These are phyloP conservation scores for Lipophrys pholis DNA, from an alignment of 2,113 vertebrate species.

Conservation along the genomic window DNA sequence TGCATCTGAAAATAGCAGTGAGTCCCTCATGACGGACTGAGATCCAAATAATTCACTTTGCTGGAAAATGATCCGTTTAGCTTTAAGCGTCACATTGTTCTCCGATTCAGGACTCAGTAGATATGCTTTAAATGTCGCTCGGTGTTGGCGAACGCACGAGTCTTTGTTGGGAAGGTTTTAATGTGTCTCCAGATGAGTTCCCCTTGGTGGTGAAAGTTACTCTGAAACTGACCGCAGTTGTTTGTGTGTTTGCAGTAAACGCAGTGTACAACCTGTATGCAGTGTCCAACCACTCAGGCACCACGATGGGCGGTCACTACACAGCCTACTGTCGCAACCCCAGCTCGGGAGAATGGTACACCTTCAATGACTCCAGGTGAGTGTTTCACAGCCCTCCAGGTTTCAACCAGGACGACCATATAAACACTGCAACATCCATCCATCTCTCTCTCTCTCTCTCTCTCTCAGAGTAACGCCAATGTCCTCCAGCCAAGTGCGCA, in stretches of 20 bases:
- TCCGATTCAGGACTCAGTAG: no score
- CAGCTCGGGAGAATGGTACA: conserved; percentile 93
- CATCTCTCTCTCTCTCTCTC: conserved; percentile 5
- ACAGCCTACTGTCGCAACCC: conserved; percentile 97
- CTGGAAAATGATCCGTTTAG: no score
- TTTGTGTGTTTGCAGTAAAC: conserved; percentile 81
- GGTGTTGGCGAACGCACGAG: no score
- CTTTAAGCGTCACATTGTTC: no score
- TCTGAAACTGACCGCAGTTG: no score
- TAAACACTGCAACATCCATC: background rate
- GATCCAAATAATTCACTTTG: no score
- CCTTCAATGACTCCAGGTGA: conserved; percentile 95
- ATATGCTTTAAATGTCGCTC: no score
- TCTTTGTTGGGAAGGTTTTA: no score
- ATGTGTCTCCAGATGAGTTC: no score
- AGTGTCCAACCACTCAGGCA: conserved; percentile 99
- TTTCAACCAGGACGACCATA: no score
- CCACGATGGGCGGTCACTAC: conserved; percentile 98
- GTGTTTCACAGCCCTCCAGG: no score
- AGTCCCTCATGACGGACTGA: conserved; percentile 82
- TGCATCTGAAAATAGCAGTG: conserved; percentile 93
- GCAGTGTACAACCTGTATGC: conserved; percentile 96
- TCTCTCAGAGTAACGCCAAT: conserved; percentile 91
- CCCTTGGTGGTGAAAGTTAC: no score
- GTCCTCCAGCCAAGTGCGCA: conserved; percentile 95